Evolutionary conservation across 2,113 vertebrate genomes (phyloP), one percentile per base, ranked within the genome.

Genomic region (Amazona vittata): DNA sequence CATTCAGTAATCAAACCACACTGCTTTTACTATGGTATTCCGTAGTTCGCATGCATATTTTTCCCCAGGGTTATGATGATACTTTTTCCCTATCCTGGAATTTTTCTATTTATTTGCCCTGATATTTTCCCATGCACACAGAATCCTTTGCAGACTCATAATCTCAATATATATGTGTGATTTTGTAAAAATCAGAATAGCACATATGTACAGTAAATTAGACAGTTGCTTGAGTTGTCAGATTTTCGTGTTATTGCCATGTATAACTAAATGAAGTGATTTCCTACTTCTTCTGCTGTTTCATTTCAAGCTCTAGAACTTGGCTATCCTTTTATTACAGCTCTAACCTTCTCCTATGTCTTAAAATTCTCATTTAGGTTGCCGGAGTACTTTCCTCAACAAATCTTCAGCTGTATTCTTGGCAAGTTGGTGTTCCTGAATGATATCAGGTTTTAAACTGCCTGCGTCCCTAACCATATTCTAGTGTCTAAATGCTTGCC

Each of bases 361-460:
- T 96, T 95, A 69, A 97, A 96, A 97, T 93, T 89, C 88, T 95
- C 84, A 90, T 97, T 96, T 97, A 90, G 97, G 83, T 98, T 96
- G 83, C 71, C 55, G 6, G 14, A 73, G 46, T 85, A 68, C 60
- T 92, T 97, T 96, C 85, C 68, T 95, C 83, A 93, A 90, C 85
- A 96, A 94, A 78, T 44, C 78, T 96, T 93, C 78, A 55, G 44
- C 71, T 91, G 31, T 93, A 87, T 92, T 91, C 83, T 93, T 96
- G 88, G 60, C 70, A 96, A 95, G 65, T 5, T 81, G 39, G 21
- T 78, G 31, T 29, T 95, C 69, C 29, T 62, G 95, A 96, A 95
- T 65, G 60, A 76, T 80, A 71, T 94, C 65, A 85, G 43, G 65
- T 68, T 97, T 97, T 83, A 76, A 90, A 93, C 31, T 62, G 78